A percentile compares a stretch with the other conserved stretches of the same genome.
Evolutionary conservation across 2,113 vertebrate genomes (phyloP).

Genomic region (Delphinus delphis): DNA sequence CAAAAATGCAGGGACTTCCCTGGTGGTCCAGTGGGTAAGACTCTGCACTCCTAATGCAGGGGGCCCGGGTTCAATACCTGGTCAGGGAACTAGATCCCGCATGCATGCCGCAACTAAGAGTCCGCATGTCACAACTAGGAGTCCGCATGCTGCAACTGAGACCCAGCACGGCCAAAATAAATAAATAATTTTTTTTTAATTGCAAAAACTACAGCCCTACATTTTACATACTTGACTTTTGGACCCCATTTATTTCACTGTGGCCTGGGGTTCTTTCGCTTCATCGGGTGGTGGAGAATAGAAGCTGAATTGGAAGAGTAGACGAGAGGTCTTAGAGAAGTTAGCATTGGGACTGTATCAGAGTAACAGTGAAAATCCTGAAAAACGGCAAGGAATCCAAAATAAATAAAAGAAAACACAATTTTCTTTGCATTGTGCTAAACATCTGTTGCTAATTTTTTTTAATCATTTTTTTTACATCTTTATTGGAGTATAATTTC

Average conservation of each 20-base stretch:
- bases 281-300: neutral
- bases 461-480: neutral
- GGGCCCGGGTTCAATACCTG: too few species aligned
- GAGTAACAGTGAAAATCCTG: neutral
- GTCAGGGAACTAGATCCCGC: too few species aligned
- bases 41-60: too few species aligned
- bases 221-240: neutral
- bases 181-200: too few species aligned
- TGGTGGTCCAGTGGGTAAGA: too few species aligned
- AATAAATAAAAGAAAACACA: neutral
- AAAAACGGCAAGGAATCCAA: neutral
- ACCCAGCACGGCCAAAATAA: too few species aligned
- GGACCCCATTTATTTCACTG: neutral
- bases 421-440: neutral
- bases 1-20: neutral
- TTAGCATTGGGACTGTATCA: neutral
- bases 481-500: too few species aligned
- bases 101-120: too few species aligned
- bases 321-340: neutral
- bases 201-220: neutral
- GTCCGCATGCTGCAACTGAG: too few species aligned
- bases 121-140: too few species aligned
- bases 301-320: constrained; percentile 25
- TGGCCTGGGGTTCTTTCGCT: neutral
- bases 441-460: constrained; percentile 46